These are phyloP conservation scores for Meganola albula DNA, from an alignment of 2,888 invertebrate species.

Conservation along the genomic window DNA sequence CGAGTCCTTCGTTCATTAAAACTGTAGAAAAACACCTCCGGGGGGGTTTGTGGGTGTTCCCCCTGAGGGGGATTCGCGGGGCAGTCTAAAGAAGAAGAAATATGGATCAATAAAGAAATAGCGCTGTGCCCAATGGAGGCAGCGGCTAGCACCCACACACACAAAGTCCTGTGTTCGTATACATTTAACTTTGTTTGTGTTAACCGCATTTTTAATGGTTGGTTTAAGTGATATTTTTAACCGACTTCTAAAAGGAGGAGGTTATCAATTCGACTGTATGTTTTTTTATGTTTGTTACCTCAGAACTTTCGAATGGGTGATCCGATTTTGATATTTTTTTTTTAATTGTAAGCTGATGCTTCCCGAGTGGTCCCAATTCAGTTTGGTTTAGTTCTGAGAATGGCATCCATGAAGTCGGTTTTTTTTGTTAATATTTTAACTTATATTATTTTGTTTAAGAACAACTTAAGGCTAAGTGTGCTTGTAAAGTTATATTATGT, in stretches of 20 bases:
- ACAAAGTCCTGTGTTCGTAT: no score
- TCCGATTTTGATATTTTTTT: no score
- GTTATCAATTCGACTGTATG: no score
- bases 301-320: no score
- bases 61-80: conserved; percentile 35
- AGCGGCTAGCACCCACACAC: conserved; percentile 67
- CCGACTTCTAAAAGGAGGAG: neutral
- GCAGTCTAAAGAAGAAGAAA: conserved; percentile 76
- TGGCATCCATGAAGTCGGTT: no score
- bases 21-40: conserved; percentile 74
- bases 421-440: no score
- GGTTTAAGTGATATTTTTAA: conserved; percentile 23
- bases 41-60: conserved; percentile 25
- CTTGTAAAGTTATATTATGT: no score
- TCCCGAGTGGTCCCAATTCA: no score
- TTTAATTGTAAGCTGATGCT: no score
- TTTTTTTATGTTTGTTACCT: no score
- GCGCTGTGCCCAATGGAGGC: conserved; percentile 74
- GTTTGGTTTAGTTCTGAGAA: no score
- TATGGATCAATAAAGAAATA: conserved; percentile 79
- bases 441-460: conserved; percentile 11
- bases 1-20: conserved; percentile 72
- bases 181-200: conserved; percentile 33
- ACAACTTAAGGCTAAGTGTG: no score
- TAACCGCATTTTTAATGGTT: conserved; percentile 37